A percentile compares a stretch with the other conserved stretches of the same genome.
Conservation (phyloP, 1,140 invertebrate species). For the Contarinia nasturtii region DNA sequence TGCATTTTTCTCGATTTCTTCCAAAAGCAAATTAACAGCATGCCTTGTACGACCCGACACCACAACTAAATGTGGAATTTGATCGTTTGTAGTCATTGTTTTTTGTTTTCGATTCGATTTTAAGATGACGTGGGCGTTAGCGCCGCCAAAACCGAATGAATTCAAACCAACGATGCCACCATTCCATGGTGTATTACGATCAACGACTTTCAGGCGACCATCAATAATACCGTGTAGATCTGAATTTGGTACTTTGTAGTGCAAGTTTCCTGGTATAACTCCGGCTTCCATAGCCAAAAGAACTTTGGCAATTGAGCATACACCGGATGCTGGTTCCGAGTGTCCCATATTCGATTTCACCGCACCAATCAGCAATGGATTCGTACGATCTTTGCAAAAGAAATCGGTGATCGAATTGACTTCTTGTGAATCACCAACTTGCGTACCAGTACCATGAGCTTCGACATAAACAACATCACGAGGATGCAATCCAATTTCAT, state of each 20-base stretch:
- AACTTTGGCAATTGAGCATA: conserved; percentile 83
- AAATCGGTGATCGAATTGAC: conserved; percentile 80
- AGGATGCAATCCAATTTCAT: conserved; percentile 66
- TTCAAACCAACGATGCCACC: conserved; percentile 77
- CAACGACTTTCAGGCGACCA: conserved; percentile 73
- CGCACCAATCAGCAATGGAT: conserved; percentile 73
- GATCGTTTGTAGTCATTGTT: conserved; percentile 28
- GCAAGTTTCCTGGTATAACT: conserved; percentile 76
- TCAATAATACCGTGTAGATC: conserved; percentile 75
- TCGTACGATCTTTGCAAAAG: conserved; percentile 68
- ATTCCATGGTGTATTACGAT: conserved; percentile 56
- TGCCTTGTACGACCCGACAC: conserved; percentile 73
- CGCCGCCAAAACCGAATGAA: conserved; percentile 95
- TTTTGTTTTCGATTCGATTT: conserved; percentile 58
- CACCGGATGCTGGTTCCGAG: too few relatives aligned
- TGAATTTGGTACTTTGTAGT: conserved; percentile 68
- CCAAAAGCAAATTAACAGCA: conserved; percentile 47
- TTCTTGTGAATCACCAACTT: conserved; percentile 89
- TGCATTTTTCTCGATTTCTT: conserved; percentile 33
- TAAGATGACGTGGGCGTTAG: conserved; percentile 82
- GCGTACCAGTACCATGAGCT: conserved; percentile 91
- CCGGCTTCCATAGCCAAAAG: conserved; percentile 77
- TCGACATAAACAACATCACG: conserved; percentile 72
- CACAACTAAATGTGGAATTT: conserved; percentile 48
- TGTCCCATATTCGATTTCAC: too few relatives aligned